Evolutionary conservation across 2,797 vertebrate genomes (phyloP).

Genomic region (Gallinago solitaria): DNA sequence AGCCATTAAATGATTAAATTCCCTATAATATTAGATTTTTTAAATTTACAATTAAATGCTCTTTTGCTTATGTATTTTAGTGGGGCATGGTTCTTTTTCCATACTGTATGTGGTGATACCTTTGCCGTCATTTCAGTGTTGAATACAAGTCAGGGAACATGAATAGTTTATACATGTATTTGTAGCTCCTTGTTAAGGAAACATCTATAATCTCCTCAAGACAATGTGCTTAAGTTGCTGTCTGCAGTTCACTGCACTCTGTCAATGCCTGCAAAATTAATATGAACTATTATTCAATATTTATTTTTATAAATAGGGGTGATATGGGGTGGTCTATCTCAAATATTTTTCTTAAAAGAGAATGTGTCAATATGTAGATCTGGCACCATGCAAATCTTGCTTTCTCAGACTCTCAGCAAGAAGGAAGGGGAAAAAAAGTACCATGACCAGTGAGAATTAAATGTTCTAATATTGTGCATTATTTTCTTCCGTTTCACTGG

Average conservation of each 20-base stretch:
- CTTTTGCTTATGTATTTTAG: background rate
- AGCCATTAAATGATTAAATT: background rate
- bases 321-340: background rate
- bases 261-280: background rate
- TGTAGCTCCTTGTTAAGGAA: background rate
- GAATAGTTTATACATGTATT: background rate
- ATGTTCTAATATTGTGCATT: background rate
- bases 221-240: background rate
- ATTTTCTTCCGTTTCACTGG: background rate
- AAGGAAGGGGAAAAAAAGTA: background rate
- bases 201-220: background rate
- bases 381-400: background rate
- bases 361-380: background rate
- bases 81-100: background rate
- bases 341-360: background rate
- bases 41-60: background rate
- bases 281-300: background rate
- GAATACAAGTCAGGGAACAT: background rate
- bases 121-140: background rate
- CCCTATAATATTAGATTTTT: background rate
- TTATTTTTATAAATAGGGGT: background rate
- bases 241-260: background rate
- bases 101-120: background rate
- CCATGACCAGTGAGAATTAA: background rate
- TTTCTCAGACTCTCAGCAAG: background rate